phyloP scores from a whole-genome alignment of 2,113 vertebrate genomes.

The Megaceryle torquata region DNA sequence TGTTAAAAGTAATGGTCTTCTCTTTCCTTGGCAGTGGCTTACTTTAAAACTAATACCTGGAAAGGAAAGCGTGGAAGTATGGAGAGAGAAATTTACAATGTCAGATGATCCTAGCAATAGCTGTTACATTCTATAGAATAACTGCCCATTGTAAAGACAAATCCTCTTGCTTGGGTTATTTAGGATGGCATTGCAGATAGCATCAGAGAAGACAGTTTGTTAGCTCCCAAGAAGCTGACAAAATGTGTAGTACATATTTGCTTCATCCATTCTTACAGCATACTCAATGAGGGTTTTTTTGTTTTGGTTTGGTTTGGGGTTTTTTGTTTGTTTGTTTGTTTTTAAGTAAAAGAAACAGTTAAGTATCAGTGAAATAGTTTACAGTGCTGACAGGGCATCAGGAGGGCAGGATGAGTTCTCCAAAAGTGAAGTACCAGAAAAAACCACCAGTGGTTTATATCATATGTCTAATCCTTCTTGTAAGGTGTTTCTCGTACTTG shows the following conservation, averaged over 20 bases:
- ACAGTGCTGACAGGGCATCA: neutral
- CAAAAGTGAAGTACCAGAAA: neutral
- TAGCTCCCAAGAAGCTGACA: neutral
- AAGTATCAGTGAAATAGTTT: neutral
- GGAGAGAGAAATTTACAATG: neutral
- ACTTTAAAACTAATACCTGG: neutral
- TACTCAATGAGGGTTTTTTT: neutral
- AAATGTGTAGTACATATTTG: neutral
- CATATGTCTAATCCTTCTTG: neutral
- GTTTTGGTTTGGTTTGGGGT: neutral
- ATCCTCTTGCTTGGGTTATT: neutral
- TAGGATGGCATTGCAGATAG: neutral
- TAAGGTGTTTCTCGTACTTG: neutral
- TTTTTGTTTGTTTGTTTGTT: neutral
- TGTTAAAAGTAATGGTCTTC: neutral
- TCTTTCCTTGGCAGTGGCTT: neutral
- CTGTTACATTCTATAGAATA: neutral
- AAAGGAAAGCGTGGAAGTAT: neutral
- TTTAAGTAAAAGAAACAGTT: neutral
- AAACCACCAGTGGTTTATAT: neutral
- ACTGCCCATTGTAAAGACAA: neutral
- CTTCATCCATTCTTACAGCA: neutral
- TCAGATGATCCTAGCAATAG: neutral
- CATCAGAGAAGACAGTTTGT: neutral
- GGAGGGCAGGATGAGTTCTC: neutral